phyloP scores from a whole-genome alignment of 2,888 invertebrate species.

The Stenodema calcarata region DNA sequence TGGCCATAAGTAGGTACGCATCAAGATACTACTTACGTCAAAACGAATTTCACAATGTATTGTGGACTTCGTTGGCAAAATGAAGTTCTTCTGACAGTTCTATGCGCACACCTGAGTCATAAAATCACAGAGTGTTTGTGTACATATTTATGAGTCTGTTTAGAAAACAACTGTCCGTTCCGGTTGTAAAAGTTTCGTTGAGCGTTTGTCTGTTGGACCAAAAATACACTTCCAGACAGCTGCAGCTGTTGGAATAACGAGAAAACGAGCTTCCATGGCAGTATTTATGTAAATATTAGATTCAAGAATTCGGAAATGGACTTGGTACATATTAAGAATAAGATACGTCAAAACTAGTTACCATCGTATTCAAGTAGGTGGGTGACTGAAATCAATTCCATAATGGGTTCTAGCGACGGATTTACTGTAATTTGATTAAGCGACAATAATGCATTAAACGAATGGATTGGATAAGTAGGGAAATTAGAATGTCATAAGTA shows the following conservation, averaged over 20 bases:
- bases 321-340: neutral
- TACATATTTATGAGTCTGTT: neutral
- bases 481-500: too few species aligned
- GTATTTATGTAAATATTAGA: neutral
- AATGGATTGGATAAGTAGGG: too few species aligned
- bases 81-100: neutral
- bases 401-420: too few species aligned
- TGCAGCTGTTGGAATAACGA: neutral
- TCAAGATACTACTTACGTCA: too few species aligned
- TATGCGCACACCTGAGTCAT: neutral
- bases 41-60: neutral
- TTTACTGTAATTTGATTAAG: too few species aligned
- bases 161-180: neutral
- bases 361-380: too few species aligned
- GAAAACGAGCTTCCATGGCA: neutral
- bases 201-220: neutral
- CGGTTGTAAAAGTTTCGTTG: neutral
- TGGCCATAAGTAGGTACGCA: too few species aligned
- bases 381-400: too few species aligned
- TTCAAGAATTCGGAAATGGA: neutral
- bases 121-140: neutral
- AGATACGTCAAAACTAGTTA: too few species aligned
- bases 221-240: neutral
- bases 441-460: too few species aligned
- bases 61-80: neutral